Evolutionary conservation across 2,113 vertebrate genomes (phyloP), one percentile per base, ranked within the genome.

Genomic region (Ranitomeya imitator): DNA sequence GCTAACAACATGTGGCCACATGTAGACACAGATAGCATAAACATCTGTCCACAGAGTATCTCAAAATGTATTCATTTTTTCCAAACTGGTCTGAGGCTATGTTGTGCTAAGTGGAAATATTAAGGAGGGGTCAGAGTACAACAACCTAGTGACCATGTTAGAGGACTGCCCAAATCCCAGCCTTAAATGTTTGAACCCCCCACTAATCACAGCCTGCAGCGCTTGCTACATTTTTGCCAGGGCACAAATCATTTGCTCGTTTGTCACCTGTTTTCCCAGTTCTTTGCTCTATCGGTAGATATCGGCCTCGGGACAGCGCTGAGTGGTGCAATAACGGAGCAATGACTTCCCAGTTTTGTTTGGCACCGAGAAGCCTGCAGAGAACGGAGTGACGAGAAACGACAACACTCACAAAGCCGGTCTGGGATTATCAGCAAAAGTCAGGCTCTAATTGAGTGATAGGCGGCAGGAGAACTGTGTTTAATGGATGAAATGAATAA

Each of bases 401-500:
- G 21, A 55, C 52, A 79, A n/a, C 45, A 23, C 23, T 21, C 19
- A 80, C 74, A 21, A 54, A 10, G 54, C 11, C 6, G 55, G 55
- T 23, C 57, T 79, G 10, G 76, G 8, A 54, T 78, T 45, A 79
- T 79, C 51, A 54, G 74, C 16, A 0, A 19, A 18, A 51, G 15
- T 19, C 15, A 23, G 51, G 18, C 52, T 21, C 45, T 69, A 23
- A 6, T 19, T 21, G 59, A 83, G 81, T 69, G 45, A 73, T 79
- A 23, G 65, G 59, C 59, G 65, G 59, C 59, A 16, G 23, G 11
- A 86, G 15, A 86, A 86, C 45, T 78, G 85, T 86, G 55, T 60
- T 76, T 85, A 74, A 37, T 80, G 85, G 76, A 69, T 80, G 85
- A 23, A 79, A 67, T 86, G 85, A 86, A 86, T 86, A 86, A 86